Evolutionary conservation across 2,797 vertebrate species (phyloP).

Genomic region (Sorex maritimensis): DNA sequence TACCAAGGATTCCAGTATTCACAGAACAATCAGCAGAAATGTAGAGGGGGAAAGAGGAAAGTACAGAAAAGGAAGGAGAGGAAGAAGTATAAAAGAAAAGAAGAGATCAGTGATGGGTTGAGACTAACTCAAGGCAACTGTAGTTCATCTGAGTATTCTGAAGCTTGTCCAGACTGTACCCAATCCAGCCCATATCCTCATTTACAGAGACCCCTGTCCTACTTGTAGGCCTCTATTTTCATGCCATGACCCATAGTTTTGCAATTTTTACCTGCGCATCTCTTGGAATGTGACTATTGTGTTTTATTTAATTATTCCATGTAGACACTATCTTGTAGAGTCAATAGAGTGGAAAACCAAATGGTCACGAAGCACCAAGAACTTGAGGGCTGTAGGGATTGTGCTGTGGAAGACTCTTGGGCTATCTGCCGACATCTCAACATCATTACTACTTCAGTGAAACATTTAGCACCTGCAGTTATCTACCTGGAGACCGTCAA

Average conservation of each 20-base stretch:
- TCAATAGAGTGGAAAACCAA: neutral
- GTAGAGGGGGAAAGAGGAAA: rapidly evolving
- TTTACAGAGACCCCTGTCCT: too few species aligned
- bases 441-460: too few species aligned
- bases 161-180: too few species aligned
- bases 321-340: neutral
- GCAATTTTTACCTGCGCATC: too few species aligned
- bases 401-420: rapidly evolving
- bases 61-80: neutral
- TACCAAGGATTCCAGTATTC: neutral
- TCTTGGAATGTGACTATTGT: too few species aligned
- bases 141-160: neutral
- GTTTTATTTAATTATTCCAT: neutral
- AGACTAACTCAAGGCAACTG: neutral
- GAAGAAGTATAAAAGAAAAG: neutral
- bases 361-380: rapidly evolving
- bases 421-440: rapidly evolving
- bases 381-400: too few species aligned
- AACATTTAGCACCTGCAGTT: rapidly evolving
- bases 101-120: neutral
- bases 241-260: too few species aligned
- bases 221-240: too few species aligned
- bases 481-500: neutral
- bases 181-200: too few species aligned
- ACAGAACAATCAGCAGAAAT: too few species aligned